Evolutionary conservation across 2,888 invertebrate genomes (phyloP), one percentile per base, ranked within the genome.

Genomic region (Drosophila nigritarsus): DNA sequence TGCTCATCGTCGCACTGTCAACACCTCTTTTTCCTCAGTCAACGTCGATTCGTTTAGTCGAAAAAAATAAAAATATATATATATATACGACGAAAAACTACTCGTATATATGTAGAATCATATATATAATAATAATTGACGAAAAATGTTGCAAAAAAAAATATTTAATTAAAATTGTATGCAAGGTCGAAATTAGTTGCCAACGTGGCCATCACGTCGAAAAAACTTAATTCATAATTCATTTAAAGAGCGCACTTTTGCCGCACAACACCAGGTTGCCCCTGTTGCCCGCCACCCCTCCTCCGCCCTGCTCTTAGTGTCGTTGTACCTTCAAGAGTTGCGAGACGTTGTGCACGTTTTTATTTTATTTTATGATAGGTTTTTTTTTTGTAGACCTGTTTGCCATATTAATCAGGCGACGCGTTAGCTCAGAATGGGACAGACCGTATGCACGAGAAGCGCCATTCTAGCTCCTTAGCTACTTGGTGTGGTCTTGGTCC

Each of bases 121-220:
- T 24, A 24, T 24, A 24, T 24, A 24, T 62, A 30, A 54, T 70
- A 75, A 73, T 65, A 84, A 69, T 68, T 84, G 66, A 77, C 66
- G 54, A 72, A 87, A 87, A 77, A 71, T 54, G 50, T 45, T 50
- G 55, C 40, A 54, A 51, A 75, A 65, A 65, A 63, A 67, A 76
- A 75, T 66, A 74, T 72, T 89, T 90, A 89, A 90, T 87, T 90
- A 87, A 90, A 87, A 90, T 84, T 84, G 81, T 83, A 76, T 71
- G 86, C 88, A 90, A 89, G 90, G 90, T 90, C 84, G 66, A 78
- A 82, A 87, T 89, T 87, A 83, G 86, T 83, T 85, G 87, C 67
- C 87, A 84, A 68, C 85, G 76, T 88, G 90, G 77, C 87, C 90
- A 73, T 88, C 88, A 87, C 83, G 90, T 73, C 75, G 65, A 80